These are phyloP conservation scores for Alethe diademata DNA, from an alignment of 2,113 vertebrate genomes.

Conservation along the genomic window DNA sequence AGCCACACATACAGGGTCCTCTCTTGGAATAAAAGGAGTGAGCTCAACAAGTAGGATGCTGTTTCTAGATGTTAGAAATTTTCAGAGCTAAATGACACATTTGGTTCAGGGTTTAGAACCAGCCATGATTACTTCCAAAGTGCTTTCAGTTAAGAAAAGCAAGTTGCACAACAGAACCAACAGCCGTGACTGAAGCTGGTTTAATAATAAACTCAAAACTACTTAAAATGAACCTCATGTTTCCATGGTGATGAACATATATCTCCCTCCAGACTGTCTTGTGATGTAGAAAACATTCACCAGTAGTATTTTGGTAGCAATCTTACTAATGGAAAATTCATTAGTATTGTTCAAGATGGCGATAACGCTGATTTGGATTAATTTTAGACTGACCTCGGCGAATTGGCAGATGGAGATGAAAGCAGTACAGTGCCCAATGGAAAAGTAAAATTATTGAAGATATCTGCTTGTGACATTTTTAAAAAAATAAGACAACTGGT, in stretches of 20 bases:
- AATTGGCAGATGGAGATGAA: not conserved
- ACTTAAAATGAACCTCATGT: conserved; percentile 46
- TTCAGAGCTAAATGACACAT: not conserved
- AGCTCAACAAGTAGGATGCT: not conserved
- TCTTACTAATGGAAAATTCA: conserved; percentile 31
- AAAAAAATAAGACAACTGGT: fast-evolving
- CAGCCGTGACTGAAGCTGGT: not conserved
- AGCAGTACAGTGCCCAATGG: not conserved
- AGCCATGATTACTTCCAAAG: not conserved
- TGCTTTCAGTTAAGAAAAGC: not conserved
- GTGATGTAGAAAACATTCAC: conserved; percentile 10
- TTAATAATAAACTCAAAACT: conserved; percentile 49
- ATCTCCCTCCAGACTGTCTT: not conserved
- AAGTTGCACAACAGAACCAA: not conserved
- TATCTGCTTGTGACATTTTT: not conserved
- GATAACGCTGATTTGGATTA: not conserved
- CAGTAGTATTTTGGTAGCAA: not conserved
- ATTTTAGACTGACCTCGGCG: not conserved
- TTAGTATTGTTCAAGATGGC: not conserved
- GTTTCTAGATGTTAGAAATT: not conserved
- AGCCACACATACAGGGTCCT: not conserved
- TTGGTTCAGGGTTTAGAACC: not conserved
- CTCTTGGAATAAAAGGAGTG: not conserved
- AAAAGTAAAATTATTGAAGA: not conserved
- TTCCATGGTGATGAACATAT: conserved; percentile 42